A percentile compares a stretch with the other conserved stretches of the same genome.
phyloP scores from a whole-genome alignment of 1,140 invertebrate species.

The Zaprionus capensis region DNA sequence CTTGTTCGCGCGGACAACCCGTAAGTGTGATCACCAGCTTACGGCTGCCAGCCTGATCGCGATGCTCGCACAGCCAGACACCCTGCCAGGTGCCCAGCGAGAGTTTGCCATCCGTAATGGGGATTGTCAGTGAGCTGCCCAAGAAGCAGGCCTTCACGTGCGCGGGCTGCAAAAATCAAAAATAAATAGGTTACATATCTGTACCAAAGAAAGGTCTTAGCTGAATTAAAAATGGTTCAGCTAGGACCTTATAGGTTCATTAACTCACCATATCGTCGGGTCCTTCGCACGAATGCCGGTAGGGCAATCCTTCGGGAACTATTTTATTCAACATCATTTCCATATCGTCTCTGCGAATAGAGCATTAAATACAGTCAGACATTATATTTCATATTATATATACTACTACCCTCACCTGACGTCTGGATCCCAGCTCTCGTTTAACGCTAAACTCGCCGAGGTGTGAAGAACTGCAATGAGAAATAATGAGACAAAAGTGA shows the following conservation, averaged over 20 bases:
- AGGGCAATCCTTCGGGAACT: slow-evolving; percentile 97
- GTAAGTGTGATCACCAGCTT: slow-evolving; percentile 96
- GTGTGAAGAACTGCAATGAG: slow-evolving; percentile 95
- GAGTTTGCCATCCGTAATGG: slow-evolving; percentile 97
- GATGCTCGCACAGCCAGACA: slow-evolving; percentile 98
- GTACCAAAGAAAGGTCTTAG: too few relatives aligned
- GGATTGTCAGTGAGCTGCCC: slow-evolving; percentile 97
- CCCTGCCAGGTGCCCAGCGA: slow-evolving; percentile 98
- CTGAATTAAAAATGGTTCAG: not conserved
- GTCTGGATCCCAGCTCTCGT: slow-evolving; percentile 99
- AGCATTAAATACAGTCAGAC: not conserved
- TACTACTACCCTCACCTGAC: slow-evolving; percentile 86
- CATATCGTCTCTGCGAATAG: slow-evolving; percentile 92
- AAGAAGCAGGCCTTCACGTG: slow-evolving; percentile 98
- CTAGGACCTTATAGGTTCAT: not conserved
- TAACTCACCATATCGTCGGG: slow-evolving; percentile 96
- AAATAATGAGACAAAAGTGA: slow-evolving; percentile 36
- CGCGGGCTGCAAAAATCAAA: slow-evolving; percentile 89
- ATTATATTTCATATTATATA: not conserved
- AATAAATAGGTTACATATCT: not conserved
- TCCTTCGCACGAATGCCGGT: slow-evolving; percentile 98
- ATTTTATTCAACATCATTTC: slow-evolving; percentile 99
- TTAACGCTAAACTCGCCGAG: slow-evolving; percentile 97
- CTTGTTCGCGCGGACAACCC: slow-evolving; percentile 92
- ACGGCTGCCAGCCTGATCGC: slow-evolving; percentile 96